Percentiles rank a stretch among this genome's conserved stretches.
phyloP scores from a whole-genome alignment of 1,140 invertebrate species.

The Tetramorium parvispinum region DNA sequence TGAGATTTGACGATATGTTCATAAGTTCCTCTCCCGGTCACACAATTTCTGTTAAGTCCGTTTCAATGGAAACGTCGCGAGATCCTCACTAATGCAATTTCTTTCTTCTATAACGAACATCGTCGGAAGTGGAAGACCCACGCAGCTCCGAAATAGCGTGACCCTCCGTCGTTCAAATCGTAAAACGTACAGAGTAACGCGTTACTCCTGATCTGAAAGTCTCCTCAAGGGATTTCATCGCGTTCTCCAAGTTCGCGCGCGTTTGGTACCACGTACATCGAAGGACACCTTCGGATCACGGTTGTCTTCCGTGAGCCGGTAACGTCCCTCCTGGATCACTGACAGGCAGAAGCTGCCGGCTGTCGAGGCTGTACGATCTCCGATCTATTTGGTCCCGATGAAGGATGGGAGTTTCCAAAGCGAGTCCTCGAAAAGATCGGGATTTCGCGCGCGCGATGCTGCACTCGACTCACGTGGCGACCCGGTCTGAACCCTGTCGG shows the following conservation, averaged over 20 bases:
- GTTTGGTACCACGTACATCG: neutral
- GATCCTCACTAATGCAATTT: neutral
- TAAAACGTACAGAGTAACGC: neutral
- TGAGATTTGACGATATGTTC: slow-evolving; percentile 13
- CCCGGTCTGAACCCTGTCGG: slow-evolving; percentile 71
- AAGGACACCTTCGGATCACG: slow-evolving; percentile 16
- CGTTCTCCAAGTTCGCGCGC: slow-evolving; percentile 15
- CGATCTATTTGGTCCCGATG: neutral
- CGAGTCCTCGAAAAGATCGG: slow-evolving; percentile 3
- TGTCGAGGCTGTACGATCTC: neutral
- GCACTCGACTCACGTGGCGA: slow-evolving; percentile 78
- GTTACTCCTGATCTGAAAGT: slow-evolving; percentile 10
- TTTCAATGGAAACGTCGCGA: slow-evolving; percentile 8
- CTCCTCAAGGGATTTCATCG: neutral
- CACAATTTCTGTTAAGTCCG: neutral
- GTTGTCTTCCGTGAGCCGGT: neutral
- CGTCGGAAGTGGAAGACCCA: neutral
- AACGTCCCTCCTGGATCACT: neutral
- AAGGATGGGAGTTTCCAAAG: neutral
- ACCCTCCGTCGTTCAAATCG: neutral
- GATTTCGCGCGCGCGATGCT: slow-evolving; percentile 62
- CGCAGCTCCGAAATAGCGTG: neutral
- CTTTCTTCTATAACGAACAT: neutral
- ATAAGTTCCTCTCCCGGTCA: neutral
- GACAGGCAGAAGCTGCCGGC: neutral